Conservation (phyloP, 2,113 vertebrate species). For the Pao palembangensis region DNA sequence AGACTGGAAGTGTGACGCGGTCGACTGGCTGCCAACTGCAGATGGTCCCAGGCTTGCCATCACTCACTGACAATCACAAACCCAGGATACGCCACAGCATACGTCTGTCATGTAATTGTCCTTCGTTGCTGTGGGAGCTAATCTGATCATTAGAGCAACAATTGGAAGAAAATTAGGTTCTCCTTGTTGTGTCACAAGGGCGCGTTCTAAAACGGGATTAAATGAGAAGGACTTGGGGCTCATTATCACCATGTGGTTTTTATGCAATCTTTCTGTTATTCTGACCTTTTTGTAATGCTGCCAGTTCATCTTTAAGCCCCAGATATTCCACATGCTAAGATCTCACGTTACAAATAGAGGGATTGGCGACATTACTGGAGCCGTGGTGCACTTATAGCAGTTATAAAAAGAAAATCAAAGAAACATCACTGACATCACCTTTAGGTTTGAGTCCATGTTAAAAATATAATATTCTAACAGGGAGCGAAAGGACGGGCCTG, state of each 20-base stretch:
- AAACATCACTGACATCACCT: slow-evolving; percentile 6
- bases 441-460: slow-evolving; percentile 34
- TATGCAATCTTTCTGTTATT: slow-evolving; percentile 27
- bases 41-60: slow-evolving; percentile 34
- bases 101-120: slow-evolving; percentile 57
- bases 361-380: slow-evolving; percentile 16
- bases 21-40: slow-evolving; percentile 34
- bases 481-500: slow-evolving; percentile 31
- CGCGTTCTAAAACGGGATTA: slow-evolving; percentile 27
- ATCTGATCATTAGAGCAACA: slow-evolving; percentile 56
- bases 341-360: slow-evolving; percentile 36
- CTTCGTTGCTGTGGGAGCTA: slow-evolving; percentile 51
- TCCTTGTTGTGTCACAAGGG: slow-evolving; percentile 29
- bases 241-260: slow-evolving; percentile 37
- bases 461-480: slow-evolving; percentile 58
- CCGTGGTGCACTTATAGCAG: slow-evolving; percentile 25
- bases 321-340: slow-evolving; percentile 12
- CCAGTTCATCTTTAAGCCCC: slow-evolving; percentile 12
- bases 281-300: slow-evolving; percentile 35
- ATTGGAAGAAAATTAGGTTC: slow-evolving; percentile 52
- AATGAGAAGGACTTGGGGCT: slow-evolving; percentile 11
- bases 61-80: slow-evolving; percentile 48
- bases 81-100: slow-evolving; percentile 39
- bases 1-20: slow-evolving; percentile 41
- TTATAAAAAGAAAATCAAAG: slow-evolving; percentile 8